Evolutionary conservation across 2,113 vertebrate species (phyloP).

Genomic region (Xiphophorus couchianus): DNA sequence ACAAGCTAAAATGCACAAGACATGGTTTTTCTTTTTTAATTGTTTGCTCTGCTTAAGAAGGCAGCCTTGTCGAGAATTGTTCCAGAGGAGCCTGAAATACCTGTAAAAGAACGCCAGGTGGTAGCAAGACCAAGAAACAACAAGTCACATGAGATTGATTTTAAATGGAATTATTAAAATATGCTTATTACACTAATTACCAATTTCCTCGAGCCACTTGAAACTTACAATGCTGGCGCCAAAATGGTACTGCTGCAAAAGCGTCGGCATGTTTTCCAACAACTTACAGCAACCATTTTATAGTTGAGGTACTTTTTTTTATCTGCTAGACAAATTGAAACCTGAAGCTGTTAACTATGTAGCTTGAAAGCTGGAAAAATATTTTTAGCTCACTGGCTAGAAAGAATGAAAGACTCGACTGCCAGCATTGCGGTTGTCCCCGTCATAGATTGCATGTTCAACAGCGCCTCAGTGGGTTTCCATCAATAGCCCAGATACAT

Average conservation of each 20-base stretch:
- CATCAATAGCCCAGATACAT: background rate
- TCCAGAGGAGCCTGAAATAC: background rate
- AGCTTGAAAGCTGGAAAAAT: background rate
- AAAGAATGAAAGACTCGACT: background rate
- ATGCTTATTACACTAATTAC: background rate
- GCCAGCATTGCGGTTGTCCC: background rate
- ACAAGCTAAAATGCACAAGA: conserved; percentile 59
- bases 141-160: background rate
- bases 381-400: background rate
- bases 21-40: background rate
- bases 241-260: background rate
- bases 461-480: background rate
- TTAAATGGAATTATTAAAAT: background rate
- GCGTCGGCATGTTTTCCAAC: background rate
- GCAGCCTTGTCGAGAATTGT: background rate
- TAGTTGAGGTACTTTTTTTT: no score
- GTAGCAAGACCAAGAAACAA: background rate
- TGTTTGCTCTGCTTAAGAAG: background rate
- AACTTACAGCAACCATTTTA: background rate
- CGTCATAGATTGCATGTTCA: background rate
- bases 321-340: no score
- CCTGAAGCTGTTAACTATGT: no score
- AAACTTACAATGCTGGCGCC: background rate
- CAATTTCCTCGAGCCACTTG: no score
- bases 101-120: background rate